Evolutionary conservation across 1,140 invertebrate species (phyloP).

Genomic region (Apis dorsata): DNA sequence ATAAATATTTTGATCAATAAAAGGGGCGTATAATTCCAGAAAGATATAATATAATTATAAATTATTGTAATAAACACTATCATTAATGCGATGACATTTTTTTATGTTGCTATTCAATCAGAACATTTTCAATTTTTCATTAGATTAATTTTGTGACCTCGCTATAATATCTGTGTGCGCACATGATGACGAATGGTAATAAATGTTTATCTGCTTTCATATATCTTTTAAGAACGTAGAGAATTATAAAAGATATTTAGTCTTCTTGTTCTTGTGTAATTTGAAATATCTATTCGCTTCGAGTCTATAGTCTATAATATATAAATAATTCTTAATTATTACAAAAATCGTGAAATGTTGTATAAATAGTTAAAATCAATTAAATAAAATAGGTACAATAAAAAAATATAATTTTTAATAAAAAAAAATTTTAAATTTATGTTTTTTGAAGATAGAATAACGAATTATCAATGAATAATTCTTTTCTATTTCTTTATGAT

Average conservation of each 20-base stretch:
- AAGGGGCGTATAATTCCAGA: slow-evolving; percentile 12
- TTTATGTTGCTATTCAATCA: too few relatives aligned
- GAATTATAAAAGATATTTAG: slow-evolving; percentile 1
- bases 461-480: not conserved
- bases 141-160: too few relatives aligned
- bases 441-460: not conserved
- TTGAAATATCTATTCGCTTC: not conserved
- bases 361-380: not conserved
- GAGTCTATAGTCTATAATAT: not conserved
- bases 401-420: not conserved
- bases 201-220: slow-evolving; percentile 31
- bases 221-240: not conserved
- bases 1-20: not conserved
- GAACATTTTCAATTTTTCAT: too few relatives aligned
- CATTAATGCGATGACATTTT: too few relatives aligned
- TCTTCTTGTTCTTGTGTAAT: not conserved
- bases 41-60: too few relatives aligned
- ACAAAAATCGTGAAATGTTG: not conserved
- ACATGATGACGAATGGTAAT: slow-evolving; percentile 9
- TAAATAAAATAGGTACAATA: not conserved
- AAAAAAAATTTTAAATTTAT: not conserved
- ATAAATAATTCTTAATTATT: not conserved
- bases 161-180: not conserved
- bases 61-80: too few relatives aligned
- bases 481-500: not conserved